Base-by-base conservation (phyloP, 2,113 vertebrate genomes). In the Oncorhynchus mykiss region DNA sequence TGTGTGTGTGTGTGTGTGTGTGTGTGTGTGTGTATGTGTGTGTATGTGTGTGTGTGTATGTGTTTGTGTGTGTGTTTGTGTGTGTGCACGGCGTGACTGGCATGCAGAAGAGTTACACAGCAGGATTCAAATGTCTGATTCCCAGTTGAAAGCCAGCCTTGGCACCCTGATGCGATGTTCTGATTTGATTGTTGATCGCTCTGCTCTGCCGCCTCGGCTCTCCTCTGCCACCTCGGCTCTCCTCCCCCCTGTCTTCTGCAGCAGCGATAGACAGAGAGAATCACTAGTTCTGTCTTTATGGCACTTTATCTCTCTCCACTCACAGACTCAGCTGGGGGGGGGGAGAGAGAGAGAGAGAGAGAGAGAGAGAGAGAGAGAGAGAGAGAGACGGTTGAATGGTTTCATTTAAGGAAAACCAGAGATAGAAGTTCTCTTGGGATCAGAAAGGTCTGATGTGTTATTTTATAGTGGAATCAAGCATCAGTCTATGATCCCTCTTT, bases 161-260 rank as follows among this genome's bases (percentile, higher is more conserved):
- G 72, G 66, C 68, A 70, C 29, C 67, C 66, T 1, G 29, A 75
- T 83, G 72, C 67, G 74, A 76, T 39, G 9, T 77, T 82, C 75
- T 75, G 76, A 20, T 59, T 57, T 74, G 78, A 80, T 72, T 80
- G 78, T 29, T 7, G 77, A 81, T 75, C 78, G 81, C 82, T 80
- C 62, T 54, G 51, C 51, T 54, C 51, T 18, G 51, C 51, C 51
- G 1, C 25, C 66, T 67, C 66, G 8, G 25, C 11, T 65, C 22
- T 65, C 22, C 22, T 51, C 49, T 16, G 49, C 49, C 49, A 1
- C 25, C 65, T 67, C 65, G 7, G 25, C 9, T 66, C 22, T 66
- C 22, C 22, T 66, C 25, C 22, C 22, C 64, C 25, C 20, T 18
- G 60, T 66, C 64, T 66, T 24, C 60, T 6, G 20, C 59, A 45